Evolutionary conservation across 2,797 vertebrate species (phyloP).

Genomic region (Phylloscopus collybita): DNA sequence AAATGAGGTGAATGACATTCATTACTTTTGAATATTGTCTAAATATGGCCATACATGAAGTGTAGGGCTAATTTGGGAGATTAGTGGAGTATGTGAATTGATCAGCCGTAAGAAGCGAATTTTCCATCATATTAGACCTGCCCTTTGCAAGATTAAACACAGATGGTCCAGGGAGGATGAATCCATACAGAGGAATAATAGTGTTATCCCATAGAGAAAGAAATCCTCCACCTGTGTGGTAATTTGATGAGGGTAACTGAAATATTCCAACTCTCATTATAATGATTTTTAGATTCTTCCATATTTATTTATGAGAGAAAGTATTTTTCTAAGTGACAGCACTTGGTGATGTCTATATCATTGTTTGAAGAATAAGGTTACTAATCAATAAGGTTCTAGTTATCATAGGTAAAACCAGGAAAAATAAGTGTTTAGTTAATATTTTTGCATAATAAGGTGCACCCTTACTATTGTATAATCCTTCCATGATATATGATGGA

Average conservation of each 20-base stretch:
- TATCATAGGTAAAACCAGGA: background rate
- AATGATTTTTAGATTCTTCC: background rate
- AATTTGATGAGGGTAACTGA: background rate
- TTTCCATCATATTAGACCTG: slow-evolving; percentile 2
- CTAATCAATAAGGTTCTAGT: background rate
- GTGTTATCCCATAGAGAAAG: background rate
- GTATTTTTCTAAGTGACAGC: background rate
- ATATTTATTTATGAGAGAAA: background rate
- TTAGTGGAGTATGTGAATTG: background rate
- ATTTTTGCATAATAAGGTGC: background rate
- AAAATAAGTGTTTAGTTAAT: background rate
- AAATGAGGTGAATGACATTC: background rate
- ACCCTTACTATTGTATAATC: background rate
- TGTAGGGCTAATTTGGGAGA: background rate
- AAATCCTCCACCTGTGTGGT: background rate
- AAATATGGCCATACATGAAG: background rate
- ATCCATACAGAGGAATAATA: background rate
- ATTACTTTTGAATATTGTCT: background rate
- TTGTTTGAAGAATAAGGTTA: background rate
- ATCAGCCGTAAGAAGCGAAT: slow-evolving; percentile 22
- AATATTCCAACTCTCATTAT: background rate
- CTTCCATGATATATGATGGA: background rate
- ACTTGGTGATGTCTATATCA: background rate
- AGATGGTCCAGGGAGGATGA: slow-evolving; percentile 30
- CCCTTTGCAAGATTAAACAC: slow-evolving; percentile 45